Conservation (phyloP, 1,140 invertebrate species). For the Temnothorax longispinosus region DNA sequence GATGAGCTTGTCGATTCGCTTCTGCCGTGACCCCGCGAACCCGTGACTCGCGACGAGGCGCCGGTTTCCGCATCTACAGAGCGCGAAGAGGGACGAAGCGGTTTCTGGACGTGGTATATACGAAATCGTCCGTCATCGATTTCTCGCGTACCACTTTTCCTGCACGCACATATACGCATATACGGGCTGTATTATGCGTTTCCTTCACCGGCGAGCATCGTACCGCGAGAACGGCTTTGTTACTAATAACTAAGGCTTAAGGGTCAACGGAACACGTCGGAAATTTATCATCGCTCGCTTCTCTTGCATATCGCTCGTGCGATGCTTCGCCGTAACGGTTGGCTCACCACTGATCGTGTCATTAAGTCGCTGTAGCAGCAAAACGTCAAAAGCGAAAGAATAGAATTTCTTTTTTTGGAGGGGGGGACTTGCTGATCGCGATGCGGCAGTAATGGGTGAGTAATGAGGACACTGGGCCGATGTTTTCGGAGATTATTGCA, state of each 20-base stretch:
- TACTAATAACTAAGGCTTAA: background rate
- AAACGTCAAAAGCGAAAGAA: conserved; percentile 14
- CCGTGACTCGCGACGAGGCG: background rate
- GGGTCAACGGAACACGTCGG: conserved; percentile 24
- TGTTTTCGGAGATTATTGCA: conserved; percentile 29
- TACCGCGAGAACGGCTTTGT: background rate
- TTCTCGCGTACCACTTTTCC: conserved; percentile 15
- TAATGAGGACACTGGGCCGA: conserved; percentile 43
- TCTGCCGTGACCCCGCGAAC: conserved; percentile 36
- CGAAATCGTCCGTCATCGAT: background rate
- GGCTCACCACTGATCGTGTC: conserved; percentile 13
- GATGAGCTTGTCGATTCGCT: conserved; percentile 25
- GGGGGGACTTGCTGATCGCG: background rate
- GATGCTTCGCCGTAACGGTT: background rate
- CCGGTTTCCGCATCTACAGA: background rate
- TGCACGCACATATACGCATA: background rate
- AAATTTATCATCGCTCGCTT: background rate
- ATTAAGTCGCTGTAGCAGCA: conserved; percentile 33
- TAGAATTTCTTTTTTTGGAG: background rate
- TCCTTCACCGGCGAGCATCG: background rate
- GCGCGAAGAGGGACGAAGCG: background rate
- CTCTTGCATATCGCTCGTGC: background rate
- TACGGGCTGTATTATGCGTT: background rate
- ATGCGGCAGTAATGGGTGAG: background rate
- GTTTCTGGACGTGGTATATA: background rate